Base-by-base conservation (phyloP, 1,140 invertebrate genomes). In the Druon quercuslanigerum region DNA sequence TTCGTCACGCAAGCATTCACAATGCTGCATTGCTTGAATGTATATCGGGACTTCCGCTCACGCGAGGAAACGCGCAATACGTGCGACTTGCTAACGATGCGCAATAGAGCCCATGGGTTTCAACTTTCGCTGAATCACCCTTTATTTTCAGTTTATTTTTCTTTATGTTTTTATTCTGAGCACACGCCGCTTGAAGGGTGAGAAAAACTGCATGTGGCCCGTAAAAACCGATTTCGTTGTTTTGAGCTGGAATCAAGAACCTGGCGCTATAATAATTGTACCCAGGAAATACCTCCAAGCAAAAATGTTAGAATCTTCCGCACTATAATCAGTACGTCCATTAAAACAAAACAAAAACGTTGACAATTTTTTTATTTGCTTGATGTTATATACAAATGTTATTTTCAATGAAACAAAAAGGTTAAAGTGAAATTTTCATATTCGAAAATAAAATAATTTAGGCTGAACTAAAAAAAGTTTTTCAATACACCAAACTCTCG, bases 1-100 rank as follows among this genome's bases (percentile, higher is more conserved):
- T 33, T 66, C 60, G 25, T 66, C 60, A 66, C 60, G 60, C 60
- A 40, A 66, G 40, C 60, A 60, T 60, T 19, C 9, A 60, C 20
- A 66, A 40, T 66, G 25, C 25, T 16, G 25, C 60, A 40, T 66
- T 40, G 40, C 25, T 40, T 20, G 25, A 66, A 66, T 66, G 25
- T 66, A 46, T 66, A 14, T 66, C 25, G 46, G 60, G 60, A 33
- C 14, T 66, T 40, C 60, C 60, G 60, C 60, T 66, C 60, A 66
- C 60, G 60, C 60, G 60, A 66, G 40, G 60, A 46, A 66, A 66
- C 25, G 60, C 60, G 60, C 60, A 66, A 66, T 46, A 66, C 60
- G 60, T 33, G 20, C 25, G 60, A 66, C 40, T 66, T 66, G 25
- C 60, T 66, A 66, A 66, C 60, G 60, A 66, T 66, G 60, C 40